Percentiles rank a stretch among this genome's conserved stretches.
phyloP scores from a whole-genome alignment of 2,888 invertebrate genomes.

The Sesia apiformis region DNA sequence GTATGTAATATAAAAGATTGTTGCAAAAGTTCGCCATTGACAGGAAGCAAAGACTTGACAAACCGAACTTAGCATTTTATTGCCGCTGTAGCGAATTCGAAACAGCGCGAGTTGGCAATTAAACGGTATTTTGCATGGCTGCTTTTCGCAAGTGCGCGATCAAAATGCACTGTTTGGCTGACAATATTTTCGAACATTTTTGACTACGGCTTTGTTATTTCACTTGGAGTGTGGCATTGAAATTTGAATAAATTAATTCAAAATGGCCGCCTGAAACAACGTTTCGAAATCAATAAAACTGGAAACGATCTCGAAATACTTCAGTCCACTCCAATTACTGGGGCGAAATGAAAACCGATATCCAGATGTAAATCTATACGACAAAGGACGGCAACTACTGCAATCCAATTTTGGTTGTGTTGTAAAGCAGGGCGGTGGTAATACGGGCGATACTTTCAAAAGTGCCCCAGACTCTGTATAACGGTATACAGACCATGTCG shows the following conservation, averaged over 20 bases:
- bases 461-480: slow-evolving; percentile 68
- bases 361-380: slow-evolving; percentile 22
- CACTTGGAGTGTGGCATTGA: background rate
- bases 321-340: slow-evolving; percentile 11
- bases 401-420: slow-evolving; percentile 44
- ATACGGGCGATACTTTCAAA: slow-evolving; percentile 50
- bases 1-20: too few relatives aligned
- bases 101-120: too few relatives aligned
- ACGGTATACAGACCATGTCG: slow-evolving; percentile 59
- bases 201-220: background rate
- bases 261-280: too few relatives aligned
- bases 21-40: too few relatives aligned
- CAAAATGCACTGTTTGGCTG: too few relatives aligned
- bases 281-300: too few relatives aligned
- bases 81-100: too few relatives aligned
- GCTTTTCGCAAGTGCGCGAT: too few relatives aligned
- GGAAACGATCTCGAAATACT: too few relatives aligned
- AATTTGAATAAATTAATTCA: background rate
- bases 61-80: too few relatives aligned
- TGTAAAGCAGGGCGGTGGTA: slow-evolving; percentile 18
- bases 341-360: slow-evolving; percentile 17
- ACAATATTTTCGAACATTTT: background rate
- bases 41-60: too few relatives aligned
- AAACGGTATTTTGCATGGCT: too few relatives aligned
- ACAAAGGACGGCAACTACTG: slow-evolving; percentile 50